A percentile compares a stretch with the other conserved stretches of the same genome.
Evolutionary conservation across 2,888 invertebrate genomes (phyloP).

Genomic region (Drosophila paracracens): DNA sequence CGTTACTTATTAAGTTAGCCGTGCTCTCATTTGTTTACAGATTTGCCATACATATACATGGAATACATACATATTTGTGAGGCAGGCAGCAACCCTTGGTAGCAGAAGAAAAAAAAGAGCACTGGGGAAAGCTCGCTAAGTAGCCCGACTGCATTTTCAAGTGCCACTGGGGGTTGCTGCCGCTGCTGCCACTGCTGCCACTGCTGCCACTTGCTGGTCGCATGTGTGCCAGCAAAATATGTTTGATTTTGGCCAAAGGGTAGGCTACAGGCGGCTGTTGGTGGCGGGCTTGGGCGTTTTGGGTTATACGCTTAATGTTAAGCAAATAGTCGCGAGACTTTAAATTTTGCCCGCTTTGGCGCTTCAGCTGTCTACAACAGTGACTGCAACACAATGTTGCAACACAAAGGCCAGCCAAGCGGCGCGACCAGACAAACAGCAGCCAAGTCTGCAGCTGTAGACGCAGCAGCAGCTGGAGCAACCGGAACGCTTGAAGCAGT

Average conservation of each 20-base stretch:
- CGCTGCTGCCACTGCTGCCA: slow-evolving; percentile 7
- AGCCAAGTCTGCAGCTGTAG: slow-evolving; percentile 5
- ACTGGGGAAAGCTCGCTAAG: slow-evolving; percentile 51
- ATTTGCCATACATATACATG: slow-evolving; percentile 37
- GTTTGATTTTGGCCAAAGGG: slow-evolving; percentile 52
- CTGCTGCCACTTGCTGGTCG: slow-evolving; percentile 32
- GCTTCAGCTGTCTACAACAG: slow-evolving; percentile 7
- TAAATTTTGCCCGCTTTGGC: slow-evolving; percentile 48
- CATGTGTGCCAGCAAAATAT: slow-evolving; percentile 42
- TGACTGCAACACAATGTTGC: slow-evolving; percentile 36
- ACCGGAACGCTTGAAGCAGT: slow-evolving; percentile 17
- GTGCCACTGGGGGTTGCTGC: slow-evolving; percentile 53
- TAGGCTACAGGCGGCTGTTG: too few species aligned
- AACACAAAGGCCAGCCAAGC: slow-evolving; percentile 67
- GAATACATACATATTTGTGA: not conserved
- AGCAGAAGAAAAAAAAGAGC: slow-evolving; percentile 12
- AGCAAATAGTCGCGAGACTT: slow-evolving; percentile 73
- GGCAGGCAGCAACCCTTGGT: slow-evolving; percentile 54
- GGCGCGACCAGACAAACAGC: slow-evolving; percentile 52
- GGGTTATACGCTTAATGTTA: slow-evolving; percentile 57
- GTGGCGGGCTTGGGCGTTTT: not conserved
- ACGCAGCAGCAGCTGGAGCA: not conserved
- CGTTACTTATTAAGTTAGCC: slow-evolving; percentile 71
- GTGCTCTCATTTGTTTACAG: slow-evolving; percentile 70
- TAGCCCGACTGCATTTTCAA: slow-evolving; percentile 74